phyloP scores from a whole-genome alignment of 2,797 vertebrate species.

The Hydrophis major region DNA sequence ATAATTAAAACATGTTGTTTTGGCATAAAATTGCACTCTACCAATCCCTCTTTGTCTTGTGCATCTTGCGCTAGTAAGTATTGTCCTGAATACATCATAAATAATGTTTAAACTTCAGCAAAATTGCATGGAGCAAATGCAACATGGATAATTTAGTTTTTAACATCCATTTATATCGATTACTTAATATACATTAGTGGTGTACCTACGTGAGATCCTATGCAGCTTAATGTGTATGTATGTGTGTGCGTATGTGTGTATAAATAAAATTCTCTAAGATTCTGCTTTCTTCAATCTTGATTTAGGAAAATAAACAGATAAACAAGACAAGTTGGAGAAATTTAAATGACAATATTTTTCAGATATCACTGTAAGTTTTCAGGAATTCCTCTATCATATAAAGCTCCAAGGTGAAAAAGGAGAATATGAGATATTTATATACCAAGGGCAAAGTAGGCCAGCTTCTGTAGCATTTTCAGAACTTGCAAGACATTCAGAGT shows the following conservation, averaged over 20 bases:
- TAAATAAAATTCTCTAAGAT: neutral
- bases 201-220: neutral
- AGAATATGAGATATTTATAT: neutral
- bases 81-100: neutral
- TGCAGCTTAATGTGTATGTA: neutral
- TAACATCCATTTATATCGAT: neutral
- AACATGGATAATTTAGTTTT: neutral
- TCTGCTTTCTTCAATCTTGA: neutral
- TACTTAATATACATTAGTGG: neutral
- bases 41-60: neutral
- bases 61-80: neutral
- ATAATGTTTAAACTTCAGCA: neutral
- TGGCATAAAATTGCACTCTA: neutral
- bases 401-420: conserved; percentile 10
- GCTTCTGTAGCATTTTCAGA: neutral
- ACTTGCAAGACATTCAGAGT: conserved; percentile 18
- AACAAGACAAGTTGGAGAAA: neutral
- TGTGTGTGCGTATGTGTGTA: neutral
- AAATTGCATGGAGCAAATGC: neutral
- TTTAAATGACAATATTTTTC: neutral
- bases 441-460: neutral
- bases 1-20: neutral
- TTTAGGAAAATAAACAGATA: neutral
- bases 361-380: neutral
- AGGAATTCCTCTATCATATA: neutral